Evolutionary conservation across 2,113 vertebrate genomes (phyloP).

Genomic region (Malurus alboscapulatus): DNA sequence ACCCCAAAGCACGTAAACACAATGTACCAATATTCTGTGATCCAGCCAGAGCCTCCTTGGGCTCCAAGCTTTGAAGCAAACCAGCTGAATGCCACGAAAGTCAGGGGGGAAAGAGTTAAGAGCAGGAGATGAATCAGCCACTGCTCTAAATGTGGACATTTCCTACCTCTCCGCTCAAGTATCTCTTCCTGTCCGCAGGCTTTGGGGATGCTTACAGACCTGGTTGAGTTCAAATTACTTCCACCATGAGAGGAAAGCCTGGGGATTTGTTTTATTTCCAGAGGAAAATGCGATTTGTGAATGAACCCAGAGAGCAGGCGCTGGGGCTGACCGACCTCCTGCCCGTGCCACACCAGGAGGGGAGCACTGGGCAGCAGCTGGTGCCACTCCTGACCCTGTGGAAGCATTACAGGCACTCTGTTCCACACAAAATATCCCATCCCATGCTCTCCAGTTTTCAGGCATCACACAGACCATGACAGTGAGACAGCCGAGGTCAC

Average conservation of each 20-base stretch:
- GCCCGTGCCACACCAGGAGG: not conserved
- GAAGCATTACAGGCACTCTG: rapidly evolving
- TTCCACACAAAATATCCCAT: not conserved
- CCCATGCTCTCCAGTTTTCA: rapidly evolving
- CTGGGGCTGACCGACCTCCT: not conserved
- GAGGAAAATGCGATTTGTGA: not conserved
- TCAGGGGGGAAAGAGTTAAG: constrained; percentile 19
- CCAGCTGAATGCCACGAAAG: not conserved
- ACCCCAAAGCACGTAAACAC: not conserved
- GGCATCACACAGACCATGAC: not conserved
- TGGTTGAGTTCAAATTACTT: not conserved
- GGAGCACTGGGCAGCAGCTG: not conserved
- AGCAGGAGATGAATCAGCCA: constrained; percentile 9
- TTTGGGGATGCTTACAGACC: not conserved
- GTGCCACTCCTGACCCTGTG: not conserved
- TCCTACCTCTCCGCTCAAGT: constrained; percentile 19
- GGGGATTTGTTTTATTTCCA: not conserved
- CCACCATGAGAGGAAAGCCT: not conserved
- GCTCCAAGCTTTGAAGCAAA: not conserved
- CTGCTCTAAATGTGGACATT: not conserved
- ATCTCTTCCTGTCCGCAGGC: constrained; percentile 4
- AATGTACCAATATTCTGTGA: rapidly evolving
- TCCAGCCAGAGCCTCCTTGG: not conserved
- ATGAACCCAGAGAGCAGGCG: not conserved
- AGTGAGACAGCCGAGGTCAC: not conserved